Percentiles rank a stretch among this genome's conserved stretches.
Evolutionary conservation across 2,113 vertebrate species (phyloP).

Genomic region (Lagopus leucura): DNA sequence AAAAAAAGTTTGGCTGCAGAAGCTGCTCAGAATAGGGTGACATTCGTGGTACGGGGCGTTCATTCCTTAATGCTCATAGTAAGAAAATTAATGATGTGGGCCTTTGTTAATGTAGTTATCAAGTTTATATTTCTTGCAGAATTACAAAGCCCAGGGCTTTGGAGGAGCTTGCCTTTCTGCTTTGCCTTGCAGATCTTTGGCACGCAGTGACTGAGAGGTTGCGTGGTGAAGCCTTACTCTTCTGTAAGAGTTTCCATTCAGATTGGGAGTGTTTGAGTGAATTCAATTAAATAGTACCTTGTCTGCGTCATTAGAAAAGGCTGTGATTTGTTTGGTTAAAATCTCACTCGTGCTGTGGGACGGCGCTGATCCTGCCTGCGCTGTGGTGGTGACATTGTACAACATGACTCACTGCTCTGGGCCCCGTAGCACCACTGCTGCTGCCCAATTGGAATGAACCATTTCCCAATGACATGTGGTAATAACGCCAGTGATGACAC

Average conservation of each 20-base stretch:
- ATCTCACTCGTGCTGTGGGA: not conserved
- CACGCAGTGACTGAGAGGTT: not conserved
- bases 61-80: not conserved
- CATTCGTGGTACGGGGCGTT: not conserved
- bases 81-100: not conserved
- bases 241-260: not conserved
- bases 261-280: not conserved
- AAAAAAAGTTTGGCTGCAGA: not conserved
- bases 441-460: not conserved
- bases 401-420: not conserved
- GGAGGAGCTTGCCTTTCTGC: not conserved
- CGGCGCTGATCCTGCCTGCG: not conserved
- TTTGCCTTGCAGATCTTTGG: not conserved
- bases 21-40: not conserved
- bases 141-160: not conserved
- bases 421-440: not conserved
- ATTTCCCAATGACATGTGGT: not conserved
- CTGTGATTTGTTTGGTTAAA: not conserved
- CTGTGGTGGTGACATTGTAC: not conserved
- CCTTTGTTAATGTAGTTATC: too few species aligned
- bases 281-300: not conserved
- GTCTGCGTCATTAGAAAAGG: not conserved
- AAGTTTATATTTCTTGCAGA: not conserved
- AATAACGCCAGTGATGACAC: conserved; percentile 5
- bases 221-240: not conserved